Evolutionary conservation across 2,113 vertebrate genomes (phyloP).

Genomic region (Arothron firmamentum): DNA sequence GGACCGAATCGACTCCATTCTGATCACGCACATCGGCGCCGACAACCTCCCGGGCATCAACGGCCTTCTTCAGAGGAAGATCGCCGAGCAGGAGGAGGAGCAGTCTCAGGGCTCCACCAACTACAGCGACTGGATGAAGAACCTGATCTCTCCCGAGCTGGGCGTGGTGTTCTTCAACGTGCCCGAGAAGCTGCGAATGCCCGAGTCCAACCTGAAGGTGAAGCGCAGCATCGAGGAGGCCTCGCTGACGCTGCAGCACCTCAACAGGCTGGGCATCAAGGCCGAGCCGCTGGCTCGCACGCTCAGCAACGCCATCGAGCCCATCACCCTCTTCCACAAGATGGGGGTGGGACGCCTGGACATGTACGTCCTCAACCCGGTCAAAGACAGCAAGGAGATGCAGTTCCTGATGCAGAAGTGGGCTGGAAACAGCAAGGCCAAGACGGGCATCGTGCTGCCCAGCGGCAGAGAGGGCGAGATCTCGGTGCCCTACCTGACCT

Average conservation of each 20-base stretch:
- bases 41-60: slow-evolving; percentile 98
- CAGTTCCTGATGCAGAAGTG: slow-evolving; percentile 99
- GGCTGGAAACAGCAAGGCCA: slow-evolving; percentile 97
- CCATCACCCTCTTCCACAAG: slow-evolving; percentile 95
- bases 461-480: slow-evolving; percentile 96
- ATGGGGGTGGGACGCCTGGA: slow-evolving; percentile 96
- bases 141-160: slow-evolving; percentile 94
- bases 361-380: slow-evolving; percentile 95
- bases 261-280: slow-evolving; percentile 87
- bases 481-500: slow-evolving; percentile 96
- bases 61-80: slow-evolving; percentile 93
- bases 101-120: slow-evolving; percentile 90
- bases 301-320: slow-evolving; percentile 89
- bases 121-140: slow-evolving; percentile 97
- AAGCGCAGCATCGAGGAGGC: slow-evolving; percentile 97
- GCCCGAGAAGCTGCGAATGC: slow-evolving; percentile 90
- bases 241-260: slow-evolving; percentile 89
- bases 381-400: slow-evolving; percentile 98
- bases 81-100: slow-evolving; percentile 93
- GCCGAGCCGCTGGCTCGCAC: slow-evolving; percentile 89
- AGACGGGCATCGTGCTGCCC: slow-evolving; percentile 91
- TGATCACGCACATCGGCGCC: slow-evolving; percentile 95
- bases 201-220: slow-evolving; percentile 90
- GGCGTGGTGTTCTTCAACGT: slow-evolving; percentile 98
- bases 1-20: slow-evolving; percentile 93